Percentiles rank a stretch among this genome's conserved stretches.
These are phyloP conservation scores for Carassius gibelio DNA, from an alignment of 2,113 vertebrate genomes.

Conservation along the genomic window DNA sequence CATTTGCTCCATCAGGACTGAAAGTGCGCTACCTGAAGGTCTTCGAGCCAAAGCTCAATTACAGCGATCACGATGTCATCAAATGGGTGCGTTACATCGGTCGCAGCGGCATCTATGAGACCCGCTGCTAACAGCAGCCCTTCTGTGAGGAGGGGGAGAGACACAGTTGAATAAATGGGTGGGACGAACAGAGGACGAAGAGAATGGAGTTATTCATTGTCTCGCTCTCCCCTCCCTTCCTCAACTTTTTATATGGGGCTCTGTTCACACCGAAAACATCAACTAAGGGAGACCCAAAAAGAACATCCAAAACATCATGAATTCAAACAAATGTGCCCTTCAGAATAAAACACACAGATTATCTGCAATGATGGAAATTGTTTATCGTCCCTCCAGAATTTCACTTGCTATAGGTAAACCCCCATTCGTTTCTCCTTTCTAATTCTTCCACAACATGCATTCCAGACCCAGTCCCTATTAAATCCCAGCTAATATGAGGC, in stretches of 20 bases:
- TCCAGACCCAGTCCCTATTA: constrained; percentile 49
- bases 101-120: constrained; percentile 98
- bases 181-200: not conserved
- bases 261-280: constrained; percentile 27
- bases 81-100: constrained; percentile 99
- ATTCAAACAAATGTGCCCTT: constrained; percentile 6
- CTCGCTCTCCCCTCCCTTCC: not conserved
- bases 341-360: constrained; percentile 29
- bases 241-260: constrained; percentile 15
- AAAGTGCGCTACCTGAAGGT: constrained; percentile 99
- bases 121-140: constrained; percentile 87
- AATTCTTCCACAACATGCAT: constrained; percentile 39
- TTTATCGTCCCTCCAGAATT: not conserved
- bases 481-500: not conserved
- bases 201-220: constrained; percentile 26
- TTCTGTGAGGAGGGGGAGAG: constrained; percentile 23
- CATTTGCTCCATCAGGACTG: constrained; percentile 95
- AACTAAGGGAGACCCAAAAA: constrained; percentile 16
- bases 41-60: constrained; percentile 99
- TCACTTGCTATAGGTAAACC: constrained; percentile 20
- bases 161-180: not conserved
- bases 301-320: constrained; percentile 5
- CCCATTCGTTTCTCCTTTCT: constrained; percentile 29
- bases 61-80: constrained; percentile 99
- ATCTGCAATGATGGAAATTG: not conserved